phyloP scores from a whole-genome alignment of 1,140 invertebrate species.

The Lucilia cuprina region DNA sequence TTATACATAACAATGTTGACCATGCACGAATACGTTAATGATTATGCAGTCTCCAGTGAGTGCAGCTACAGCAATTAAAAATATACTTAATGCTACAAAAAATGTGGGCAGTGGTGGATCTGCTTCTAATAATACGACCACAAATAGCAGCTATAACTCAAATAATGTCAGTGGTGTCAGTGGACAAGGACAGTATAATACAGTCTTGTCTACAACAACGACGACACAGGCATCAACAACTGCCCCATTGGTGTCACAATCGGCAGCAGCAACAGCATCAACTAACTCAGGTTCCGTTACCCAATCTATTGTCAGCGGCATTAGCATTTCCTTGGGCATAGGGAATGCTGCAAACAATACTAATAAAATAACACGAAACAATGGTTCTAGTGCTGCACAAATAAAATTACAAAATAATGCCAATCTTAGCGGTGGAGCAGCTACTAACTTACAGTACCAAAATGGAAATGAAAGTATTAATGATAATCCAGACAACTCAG shows the following conservation, averaged over 20 bases:
- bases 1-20: background rate
- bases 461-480: slow-evolving; percentile 33
- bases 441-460: slow-evolving; percentile 9
- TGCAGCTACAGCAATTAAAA: slow-evolving; percentile 59
- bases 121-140: slow-evolving; percentile 43
- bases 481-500: background rate
- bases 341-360: slow-evolving; percentile 39
- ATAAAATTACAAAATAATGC: background rate
- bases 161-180: slow-evolving; percentile 25
- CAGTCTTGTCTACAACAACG: slow-evolving; percentile 32
- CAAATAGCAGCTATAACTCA: slow-evolving; percentile 8
- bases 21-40: background rate
- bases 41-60: slow-evolving; percentile 54
- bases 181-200: slow-evolving; percentile 18
- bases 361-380: background rate
- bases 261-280: background rate
- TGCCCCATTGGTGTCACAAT: background rate
- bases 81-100: slow-evolving; percentile 59
- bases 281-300: slow-evolving; percentile 44
- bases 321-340: slow-evolving; percentile 57
- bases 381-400: background rate
- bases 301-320: slow-evolving; percentile 56
- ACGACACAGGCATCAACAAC: slow-evolving; percentile 15
- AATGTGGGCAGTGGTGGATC: slow-evolving; percentile 55
- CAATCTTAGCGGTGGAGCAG: slow-evolving; percentile 3